phyloP scores from a whole-genome alignment of 2,888 invertebrate species.

The Philopedon plagiatum region DNA sequence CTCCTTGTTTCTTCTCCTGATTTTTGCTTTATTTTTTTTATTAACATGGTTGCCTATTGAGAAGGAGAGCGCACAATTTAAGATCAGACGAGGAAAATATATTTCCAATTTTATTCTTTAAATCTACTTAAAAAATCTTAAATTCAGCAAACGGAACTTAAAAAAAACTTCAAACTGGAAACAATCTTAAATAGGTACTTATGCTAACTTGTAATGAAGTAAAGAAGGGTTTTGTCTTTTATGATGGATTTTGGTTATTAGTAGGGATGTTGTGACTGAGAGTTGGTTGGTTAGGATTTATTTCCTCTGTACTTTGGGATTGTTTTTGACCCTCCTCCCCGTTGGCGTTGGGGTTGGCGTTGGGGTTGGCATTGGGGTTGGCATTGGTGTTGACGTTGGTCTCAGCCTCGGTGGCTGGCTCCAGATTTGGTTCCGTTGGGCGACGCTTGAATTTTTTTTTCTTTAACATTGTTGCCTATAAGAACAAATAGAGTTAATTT shows the following conservation, averaged over 20 bases:
- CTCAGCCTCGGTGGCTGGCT: conserved; percentile 65
- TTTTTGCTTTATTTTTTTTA: conserved; percentile 98
- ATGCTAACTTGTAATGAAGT: conserved; percentile 17
- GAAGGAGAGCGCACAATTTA: conserved; percentile 60
- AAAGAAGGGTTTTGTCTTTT: conserved; percentile 16
- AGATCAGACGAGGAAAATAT: background rate
- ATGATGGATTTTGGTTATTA: conserved; percentile 29
- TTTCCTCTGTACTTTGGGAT: conserved; percentile 19
- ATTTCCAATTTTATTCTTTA: background rate
- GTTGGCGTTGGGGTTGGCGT: no score
- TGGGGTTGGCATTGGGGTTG: no score
- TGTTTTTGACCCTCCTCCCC: conserved; percentile 76
- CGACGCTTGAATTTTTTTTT: conserved; percentile 99
- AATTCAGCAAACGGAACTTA: no score
- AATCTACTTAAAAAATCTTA: conserved; percentile 11
- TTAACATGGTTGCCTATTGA: conserved; percentile 98
- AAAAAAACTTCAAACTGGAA: background rate
- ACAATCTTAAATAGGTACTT: conserved; percentile 4
- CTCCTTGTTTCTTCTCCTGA: conserved; percentile 96
- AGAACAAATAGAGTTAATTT: conserved; percentile 34
- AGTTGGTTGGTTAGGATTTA: conserved; percentile 24
- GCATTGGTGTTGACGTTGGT: conserved; percentile 71
- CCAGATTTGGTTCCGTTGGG: conserved; percentile 84
- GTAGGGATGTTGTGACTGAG: conserved; percentile 67
- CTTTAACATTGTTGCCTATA: conserved; percentile 99